Evolutionary conservation across 1,140 invertebrate genomes (phyloP).

Genomic region (Harlomillsia oculata): DNA sequence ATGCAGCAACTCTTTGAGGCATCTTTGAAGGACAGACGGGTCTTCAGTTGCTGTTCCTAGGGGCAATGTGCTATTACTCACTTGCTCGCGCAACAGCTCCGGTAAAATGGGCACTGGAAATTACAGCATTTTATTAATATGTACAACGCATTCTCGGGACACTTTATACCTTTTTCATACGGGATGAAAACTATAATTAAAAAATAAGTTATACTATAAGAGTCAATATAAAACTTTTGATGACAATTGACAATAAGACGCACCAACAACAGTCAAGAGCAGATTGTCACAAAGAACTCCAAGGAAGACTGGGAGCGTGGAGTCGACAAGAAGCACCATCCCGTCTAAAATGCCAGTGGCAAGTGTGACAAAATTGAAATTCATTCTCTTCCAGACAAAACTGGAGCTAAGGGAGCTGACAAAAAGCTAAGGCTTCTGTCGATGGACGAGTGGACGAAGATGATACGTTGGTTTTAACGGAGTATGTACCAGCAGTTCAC

Average conservation of each 20-base stretch:
- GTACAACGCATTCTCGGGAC: background rate
- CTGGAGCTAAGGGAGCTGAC: background rate
- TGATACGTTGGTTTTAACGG: too few relatives aligned
- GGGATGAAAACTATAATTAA: too few relatives aligned
- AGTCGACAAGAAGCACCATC: constrained; percentile 20
- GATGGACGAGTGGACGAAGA: too few relatives aligned
- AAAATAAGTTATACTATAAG: background rate
- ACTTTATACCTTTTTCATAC: background rate
- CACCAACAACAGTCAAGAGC: constrained; percentile 65
- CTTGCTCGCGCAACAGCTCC: constrained; percentile 57
- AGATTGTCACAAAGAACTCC: constrained; percentile 65
- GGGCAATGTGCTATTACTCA: constrained; percentile 6
- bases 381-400: background rate
- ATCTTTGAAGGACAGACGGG: constrained; percentile 12
- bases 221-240: background rate
- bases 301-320: constrained; percentile 46
- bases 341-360: background rate
- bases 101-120: constrained; percentile 73
- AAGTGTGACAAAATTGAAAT: background rate
- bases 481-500: too few relatives aligned
- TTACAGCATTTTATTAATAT: constrained; percentile 14
- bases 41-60: constrained; percentile 23
- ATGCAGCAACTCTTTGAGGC: constrained; percentile 32
- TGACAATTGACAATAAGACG: constrained; percentile 37
- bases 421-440: background rate